These are phyloP conservation scores for Apogon talboti DNA, from an alignment of 2,797 vertebrate genomes.

Conservation along the genomic window DNA sequence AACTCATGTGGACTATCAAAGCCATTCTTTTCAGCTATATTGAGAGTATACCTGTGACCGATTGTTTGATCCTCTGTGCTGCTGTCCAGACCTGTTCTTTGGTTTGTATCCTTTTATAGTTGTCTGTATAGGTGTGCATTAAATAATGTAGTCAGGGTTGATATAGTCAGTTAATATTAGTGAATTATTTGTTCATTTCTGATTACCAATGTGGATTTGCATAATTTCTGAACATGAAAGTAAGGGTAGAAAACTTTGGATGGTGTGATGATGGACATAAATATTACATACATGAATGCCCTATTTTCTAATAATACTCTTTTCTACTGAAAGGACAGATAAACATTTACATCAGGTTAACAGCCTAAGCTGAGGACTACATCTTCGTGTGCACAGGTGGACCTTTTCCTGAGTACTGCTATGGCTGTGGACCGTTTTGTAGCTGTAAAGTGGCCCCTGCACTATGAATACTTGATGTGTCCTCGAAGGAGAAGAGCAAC, in stretches of 20 bases:
- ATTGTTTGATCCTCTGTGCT: constrained; percentile 49
- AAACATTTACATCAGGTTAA: not conserved
- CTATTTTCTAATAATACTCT: not conserved
- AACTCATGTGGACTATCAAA: constrained; percentile 35
- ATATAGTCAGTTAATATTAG: no score
- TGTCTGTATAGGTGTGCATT: no score
- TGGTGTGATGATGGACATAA: not conserved
- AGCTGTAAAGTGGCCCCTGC: constrained; percentile 62
- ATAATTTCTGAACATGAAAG: not conserved
- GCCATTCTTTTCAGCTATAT: constrained; percentile 22
- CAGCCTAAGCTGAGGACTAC: not conserved
- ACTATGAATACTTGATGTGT: constrained; percentile 38
- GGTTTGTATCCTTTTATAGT: constrained; percentile 35
- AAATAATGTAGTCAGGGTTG: no score
- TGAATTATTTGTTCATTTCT: no score
- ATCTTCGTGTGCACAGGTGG: constrained; percentile 30
- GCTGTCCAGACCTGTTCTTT: constrained; percentile 39
- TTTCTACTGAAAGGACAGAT: not conserved
- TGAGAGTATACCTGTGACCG: constrained; percentile 27
- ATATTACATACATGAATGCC: not conserved
- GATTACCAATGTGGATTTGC: not conserved
- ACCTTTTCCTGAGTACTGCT: constrained; percentile 51
- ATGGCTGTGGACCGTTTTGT: constrained; percentile 54
- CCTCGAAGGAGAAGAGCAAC: constrained; percentile 14
- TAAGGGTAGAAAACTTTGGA: not conserved